Conservation (phyloP, 2,113 vertebrate species). For the Telmatochromis sp. region DNA sequence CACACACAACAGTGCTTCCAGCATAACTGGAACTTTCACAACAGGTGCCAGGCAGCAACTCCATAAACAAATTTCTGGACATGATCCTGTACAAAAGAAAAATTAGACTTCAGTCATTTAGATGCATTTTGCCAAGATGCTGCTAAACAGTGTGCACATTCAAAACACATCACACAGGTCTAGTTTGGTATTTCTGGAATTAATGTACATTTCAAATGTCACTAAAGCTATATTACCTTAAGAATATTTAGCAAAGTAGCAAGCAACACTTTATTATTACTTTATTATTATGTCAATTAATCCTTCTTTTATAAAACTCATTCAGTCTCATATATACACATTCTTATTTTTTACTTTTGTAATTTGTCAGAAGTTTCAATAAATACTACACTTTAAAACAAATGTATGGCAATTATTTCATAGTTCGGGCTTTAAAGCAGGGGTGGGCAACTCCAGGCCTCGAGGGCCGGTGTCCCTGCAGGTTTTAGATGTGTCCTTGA, state of each 20-base stretch:
- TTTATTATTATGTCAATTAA: neutral
- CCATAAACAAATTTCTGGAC: neutral
- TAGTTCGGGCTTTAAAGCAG: accelerated
- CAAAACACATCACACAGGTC: neutral
- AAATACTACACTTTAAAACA: neutral
- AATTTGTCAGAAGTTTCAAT: neutral
- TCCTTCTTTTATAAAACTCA: neutral
- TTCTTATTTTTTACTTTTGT: neutral
- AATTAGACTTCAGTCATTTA: neutral
- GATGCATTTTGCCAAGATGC: neutral
- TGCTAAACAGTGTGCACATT: neutral
- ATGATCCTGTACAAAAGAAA: neutral
- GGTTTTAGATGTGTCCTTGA: neutral
- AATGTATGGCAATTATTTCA: neutral
- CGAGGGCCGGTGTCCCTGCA: neutral
- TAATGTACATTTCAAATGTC: neutral
- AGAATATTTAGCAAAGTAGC: neutral
- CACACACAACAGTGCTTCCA: neutral
- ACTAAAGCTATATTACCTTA: neutral
- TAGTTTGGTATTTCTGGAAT: neutral
- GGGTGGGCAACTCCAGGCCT: neutral
- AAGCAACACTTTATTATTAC: neutral
- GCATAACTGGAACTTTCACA: neutral
- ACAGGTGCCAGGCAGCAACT: neutral
- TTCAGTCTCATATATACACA: neutral